Evolutionary conservation across 2,797 vertebrate genomes (phyloP), one percentile per base, ranked within the genome.

Genomic region (Brotula barbata): DNA sequence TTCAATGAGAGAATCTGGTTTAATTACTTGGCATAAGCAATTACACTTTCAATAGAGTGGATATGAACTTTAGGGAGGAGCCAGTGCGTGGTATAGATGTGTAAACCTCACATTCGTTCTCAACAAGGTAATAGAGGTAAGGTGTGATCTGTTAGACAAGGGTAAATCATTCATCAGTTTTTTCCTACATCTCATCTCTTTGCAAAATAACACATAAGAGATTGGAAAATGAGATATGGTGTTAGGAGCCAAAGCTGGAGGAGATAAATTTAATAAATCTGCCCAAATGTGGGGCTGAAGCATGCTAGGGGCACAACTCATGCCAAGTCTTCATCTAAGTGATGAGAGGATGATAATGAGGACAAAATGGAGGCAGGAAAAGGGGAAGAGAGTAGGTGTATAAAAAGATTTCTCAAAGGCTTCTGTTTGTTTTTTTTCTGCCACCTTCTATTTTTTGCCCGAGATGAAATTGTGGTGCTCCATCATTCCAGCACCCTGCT

Each of bases 321-420:
- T 60, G 68, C 70, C 74, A 68, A 71, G 56, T 75, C 64, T 64
- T 70, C 49, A 64, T 59, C 81, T 61, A 64, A 72, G 49, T 71
- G 72, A 83, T 80, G 70, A 81, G 68, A 52, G 58, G 70, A 71
- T 64, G 60, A 81, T 83, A 84, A 86, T 85, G 74, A 81, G 67
- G 73, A 67, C 36, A 65, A 67, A 73, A 76, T 58, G 31, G 48
- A 65, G 43, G 52, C 46, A 72, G 42, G 46, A 64, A 44, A 22
- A 57, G 34, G 12, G 43, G 22, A 49, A 19, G 58, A 53, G 39
- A 51, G 44, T 9, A 72, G 64, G 58, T 68, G 62, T 54, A 42
- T 68, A 49, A 58, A 82, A 62, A 51, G n/a, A 50, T 51, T 43
- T 71, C 69, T 67, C 49, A 40, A 43, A 60, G 63, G 47, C 65